phyloP scores from a whole-genome alignment of 2,797 vertebrate genomes.

The Xerus rutilus region DNA sequence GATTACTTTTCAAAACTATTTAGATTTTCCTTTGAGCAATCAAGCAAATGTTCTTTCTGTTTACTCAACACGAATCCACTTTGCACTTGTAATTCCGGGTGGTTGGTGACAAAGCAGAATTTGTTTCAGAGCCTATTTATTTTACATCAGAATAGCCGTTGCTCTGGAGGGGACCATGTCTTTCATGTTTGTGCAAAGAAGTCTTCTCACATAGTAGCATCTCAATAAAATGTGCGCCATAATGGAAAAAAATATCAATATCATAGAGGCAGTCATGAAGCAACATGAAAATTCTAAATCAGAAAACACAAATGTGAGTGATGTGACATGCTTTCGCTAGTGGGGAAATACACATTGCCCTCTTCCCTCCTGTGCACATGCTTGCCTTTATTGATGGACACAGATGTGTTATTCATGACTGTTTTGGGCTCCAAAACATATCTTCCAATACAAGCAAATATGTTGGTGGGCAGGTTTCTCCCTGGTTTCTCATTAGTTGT shows the following conservation, averaged over 20 bases:
- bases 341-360: background rate
- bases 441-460: constrained; percentile 52
- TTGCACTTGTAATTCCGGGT: background rate
- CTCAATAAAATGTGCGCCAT: background rate
- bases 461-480: constrained; percentile 58
- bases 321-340: background rate
- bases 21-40: background rate
- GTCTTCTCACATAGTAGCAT: background rate
- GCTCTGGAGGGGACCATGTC: background rate
- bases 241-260: background rate
- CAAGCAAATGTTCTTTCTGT: background rate
- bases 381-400: constrained; percentile 35
- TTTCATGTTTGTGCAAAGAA: background rate
- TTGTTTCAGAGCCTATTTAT: background rate
- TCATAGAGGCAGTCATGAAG: background rate
- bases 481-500: constrained; percentile 75
- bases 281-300: constrained; percentile 47
- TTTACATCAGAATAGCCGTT: background rate
- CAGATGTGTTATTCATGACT: constrained; percentile 9
- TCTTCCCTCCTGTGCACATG: background rate
- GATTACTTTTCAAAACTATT: background rate
- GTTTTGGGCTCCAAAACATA: constrained; percentile 1
- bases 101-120: background rate
- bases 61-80: background rate
- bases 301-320: background rate